Percentiles rank a stretch among this genome's conserved stretches.
Evolutionary conservation across 2,888 invertebrate species (phyloP).

Genomic region (Eilema griseolum): DNA sequence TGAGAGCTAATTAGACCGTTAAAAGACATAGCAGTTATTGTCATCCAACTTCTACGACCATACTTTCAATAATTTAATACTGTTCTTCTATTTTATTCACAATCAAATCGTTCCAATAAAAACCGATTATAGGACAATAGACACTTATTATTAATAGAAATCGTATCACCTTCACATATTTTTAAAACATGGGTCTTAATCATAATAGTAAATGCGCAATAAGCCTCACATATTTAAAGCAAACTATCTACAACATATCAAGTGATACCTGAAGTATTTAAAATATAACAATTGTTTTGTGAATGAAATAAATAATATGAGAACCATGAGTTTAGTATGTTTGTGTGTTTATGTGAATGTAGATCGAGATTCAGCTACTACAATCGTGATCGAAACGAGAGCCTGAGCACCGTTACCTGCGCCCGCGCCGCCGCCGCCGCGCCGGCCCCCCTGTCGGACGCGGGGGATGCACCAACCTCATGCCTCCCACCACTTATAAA

Average conservation of each 20-base stretch:
- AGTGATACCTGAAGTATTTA: conserved; percentile 56
- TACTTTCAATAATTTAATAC: conserved; percentile 63
- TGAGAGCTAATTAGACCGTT: conserved; percentile 43
- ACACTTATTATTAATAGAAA: conserved; percentile 61
- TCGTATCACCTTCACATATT: conserved; percentile 59
- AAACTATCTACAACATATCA: conserved; percentile 55
- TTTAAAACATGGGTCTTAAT: conserved; percentile 71
- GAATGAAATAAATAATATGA: conserved; percentile 61
- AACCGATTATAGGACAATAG: conserved; percentile 59
- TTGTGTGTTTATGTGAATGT: conserved; percentile 48
- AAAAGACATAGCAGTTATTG: conserved; percentile 19
- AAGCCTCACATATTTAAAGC: conserved; percentile 81
- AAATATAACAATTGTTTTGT: conserved; percentile 60
- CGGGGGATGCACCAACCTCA: conserved; percentile 61
- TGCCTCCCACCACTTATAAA: conserved; percentile 58
- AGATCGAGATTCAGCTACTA: conserved; percentile 54
- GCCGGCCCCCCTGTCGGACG: conserved; percentile 41
- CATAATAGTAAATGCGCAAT: conserved; percentile 80
- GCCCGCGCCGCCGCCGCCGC: conserved; percentile 49
- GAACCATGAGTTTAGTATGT: conserved; percentile 43
- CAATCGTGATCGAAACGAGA: conserved; percentile 70
- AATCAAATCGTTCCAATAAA: conserved; percentile 51
- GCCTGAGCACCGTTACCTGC: conserved; percentile 80
- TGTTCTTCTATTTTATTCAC: conserved; percentile 56
- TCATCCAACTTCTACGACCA: conserved; percentile 32